phyloP scores from a whole-genome alignment of 1,140 invertebrate genomes.

The Tribolium madens region DNA sequence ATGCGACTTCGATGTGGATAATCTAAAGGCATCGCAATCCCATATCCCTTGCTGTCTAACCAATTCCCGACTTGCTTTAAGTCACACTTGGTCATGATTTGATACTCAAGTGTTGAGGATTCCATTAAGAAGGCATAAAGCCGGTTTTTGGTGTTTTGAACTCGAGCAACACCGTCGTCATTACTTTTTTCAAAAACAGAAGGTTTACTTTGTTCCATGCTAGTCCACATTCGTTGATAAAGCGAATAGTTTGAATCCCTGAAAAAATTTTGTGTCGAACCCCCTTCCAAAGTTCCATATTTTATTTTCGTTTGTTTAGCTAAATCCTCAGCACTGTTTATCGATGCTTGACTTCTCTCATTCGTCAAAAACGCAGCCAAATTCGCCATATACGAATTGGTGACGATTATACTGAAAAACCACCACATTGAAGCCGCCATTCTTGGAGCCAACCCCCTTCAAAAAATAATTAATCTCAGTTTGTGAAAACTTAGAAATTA shows the following conservation, averaged over 20 bases:
- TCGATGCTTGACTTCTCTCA: conserved; percentile 82
- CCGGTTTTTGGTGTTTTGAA: conserved; percentile 73
- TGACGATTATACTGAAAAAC: conserved; percentile 95
- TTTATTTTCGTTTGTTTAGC: conserved; percentile 89
- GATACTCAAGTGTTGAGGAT: conserved; percentile 83
- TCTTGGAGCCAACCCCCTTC: conserved; percentile 77
- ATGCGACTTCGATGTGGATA: conserved; percentile 78
- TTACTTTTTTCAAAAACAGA: conserved; percentile 84
- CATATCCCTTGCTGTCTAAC: conserved; percentile 85
- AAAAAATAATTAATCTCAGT: background rate
- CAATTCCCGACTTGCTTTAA: conserved; percentile 80
- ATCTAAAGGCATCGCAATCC: conserved; percentile 79
- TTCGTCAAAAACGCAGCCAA: conserved; percentile 93
- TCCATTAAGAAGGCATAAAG: conserved; percentile 88
- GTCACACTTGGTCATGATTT: conserved; percentile 79
- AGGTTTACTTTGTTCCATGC: conserved; percentile 83
- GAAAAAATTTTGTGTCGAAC: conserved; percentile 82
- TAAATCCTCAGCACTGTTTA: conserved; percentile 88
- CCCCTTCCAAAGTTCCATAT: conserved; percentile 80
- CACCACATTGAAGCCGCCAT: conserved; percentile 90
- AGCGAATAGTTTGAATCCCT: conserved; percentile 76
- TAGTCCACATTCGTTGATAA: conserved; percentile 76
- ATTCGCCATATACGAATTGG: conserved; percentile 96
- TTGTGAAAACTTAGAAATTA: conserved; percentile 60
- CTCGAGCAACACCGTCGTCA: conserved; percentile 86